These are phyloP conservation scores for Ceratoteleas bidentatus DNA, from an alignment of 1,140 invertebrate species.

Conservation along the genomic window DNA sequence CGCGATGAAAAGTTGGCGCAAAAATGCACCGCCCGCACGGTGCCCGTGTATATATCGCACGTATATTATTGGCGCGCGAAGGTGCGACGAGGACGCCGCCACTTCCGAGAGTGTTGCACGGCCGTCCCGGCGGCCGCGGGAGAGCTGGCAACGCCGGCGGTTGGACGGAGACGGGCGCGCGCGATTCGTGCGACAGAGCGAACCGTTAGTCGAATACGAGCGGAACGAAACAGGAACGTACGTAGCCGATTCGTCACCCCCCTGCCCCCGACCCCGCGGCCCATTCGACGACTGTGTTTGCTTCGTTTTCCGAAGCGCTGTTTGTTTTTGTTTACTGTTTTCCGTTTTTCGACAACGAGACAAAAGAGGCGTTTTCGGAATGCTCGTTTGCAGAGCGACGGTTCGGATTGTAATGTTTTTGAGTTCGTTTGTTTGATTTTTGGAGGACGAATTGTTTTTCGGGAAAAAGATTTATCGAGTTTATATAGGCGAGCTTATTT, in stretches of 20 bases:
- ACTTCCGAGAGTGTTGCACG: constrained; percentile 46
- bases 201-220: constrained; percentile 71
- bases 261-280: neutral
- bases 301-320: neutral
- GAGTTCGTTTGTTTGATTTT: no score
- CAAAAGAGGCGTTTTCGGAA: no score
- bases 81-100: constrained; percentile 41
- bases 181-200: constrained; percentile 52
- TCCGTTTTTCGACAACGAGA: no score
- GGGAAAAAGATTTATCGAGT: no score
- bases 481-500: no score
- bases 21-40: constrained; percentile 40
- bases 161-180: constrained; percentile 39
- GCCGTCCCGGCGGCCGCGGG: constrained; percentile 6
- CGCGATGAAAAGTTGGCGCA: constrained; percentile 39
- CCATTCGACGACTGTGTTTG: no score
- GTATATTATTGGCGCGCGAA: constrained; percentile 52
- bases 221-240: constrained; percentile 65
- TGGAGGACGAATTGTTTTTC: no score
- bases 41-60: constrained; percentile 38
- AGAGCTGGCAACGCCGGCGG: constrained; percentile 45
- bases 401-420: no score
- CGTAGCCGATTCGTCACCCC: constrained; percentile 18
- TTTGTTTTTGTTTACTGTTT: constrained; percentile 4
- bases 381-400: no score